Evolutionary conservation across 2,888 invertebrate genomes (phyloP), one percentile per base, ranked within the genome.

Genomic region (Mesopsocus fuscifrons): DNA sequence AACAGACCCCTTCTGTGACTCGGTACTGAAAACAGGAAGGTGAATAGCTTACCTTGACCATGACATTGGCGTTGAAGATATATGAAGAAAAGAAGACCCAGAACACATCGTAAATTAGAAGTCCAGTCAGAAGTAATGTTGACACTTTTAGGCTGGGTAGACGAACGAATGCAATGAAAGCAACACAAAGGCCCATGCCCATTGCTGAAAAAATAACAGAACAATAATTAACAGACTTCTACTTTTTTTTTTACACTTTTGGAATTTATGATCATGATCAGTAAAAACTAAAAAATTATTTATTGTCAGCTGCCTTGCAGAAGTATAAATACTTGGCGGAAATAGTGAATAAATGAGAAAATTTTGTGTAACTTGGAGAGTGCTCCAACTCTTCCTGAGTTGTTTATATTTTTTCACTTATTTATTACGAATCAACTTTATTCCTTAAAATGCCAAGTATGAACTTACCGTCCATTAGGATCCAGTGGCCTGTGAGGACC

Each of bases 61-160:
- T 95, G 51, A 95, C 95, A 59, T 95, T 95, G 55, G 95, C 87
- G 65, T 89, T 94, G 69, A 95, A 95, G 59, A 95, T 89, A 61
- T 94, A 94, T 1, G 92, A 92, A 2, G 94, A 94, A 68, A 94
- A 95, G 68, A 95, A 95, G 42, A 95, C 94, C 94, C 95, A 95
- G 66, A 95, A 95, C 32, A 95, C 94, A 63, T 95, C 95, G 61
- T 95, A 95, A 45, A 89, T 79, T 47, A 94, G 73, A 51, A 94
- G 68, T 22, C 95, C 95, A 38, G 92, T 89, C 53, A 95, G 72
- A 51, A 95, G 71, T 47, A 95, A 66, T 16, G 94, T 95, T 43
- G 94, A 95, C 50, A 88, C 88, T 67, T 95, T 95, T 52, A 95
- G 72, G 60, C 91, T 92, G 43, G 94, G 95, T 59, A 95, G 70